These are phyloP conservation scores for Platycheirus albimanus DNA, from an alignment of 2,888 invertebrate genomes.

Conservation along the genomic window DNA sequence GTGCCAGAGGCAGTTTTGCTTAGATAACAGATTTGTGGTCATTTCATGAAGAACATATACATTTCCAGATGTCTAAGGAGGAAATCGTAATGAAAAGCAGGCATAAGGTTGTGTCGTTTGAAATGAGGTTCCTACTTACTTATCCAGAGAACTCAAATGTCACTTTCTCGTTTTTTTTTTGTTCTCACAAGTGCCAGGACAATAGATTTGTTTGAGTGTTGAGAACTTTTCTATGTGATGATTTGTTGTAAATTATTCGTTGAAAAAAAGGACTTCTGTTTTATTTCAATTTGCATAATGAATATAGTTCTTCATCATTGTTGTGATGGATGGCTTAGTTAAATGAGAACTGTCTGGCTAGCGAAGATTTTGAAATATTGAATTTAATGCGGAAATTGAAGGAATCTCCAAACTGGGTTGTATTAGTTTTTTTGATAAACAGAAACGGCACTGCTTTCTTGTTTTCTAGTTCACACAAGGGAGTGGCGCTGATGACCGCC, in stretches of 20 bases:
- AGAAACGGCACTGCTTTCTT: too few species aligned
- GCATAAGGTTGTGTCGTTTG: constrained; percentile 2
- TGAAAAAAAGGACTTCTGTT: too few species aligned
- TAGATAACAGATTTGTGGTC: constrained; percentile 43
- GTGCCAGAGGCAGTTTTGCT: constrained; percentile 31
- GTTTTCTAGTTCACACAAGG: too few species aligned
- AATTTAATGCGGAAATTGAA: too few species aligned
- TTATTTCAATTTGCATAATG: too few species aligned
- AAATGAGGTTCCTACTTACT: constrained; percentile 10
- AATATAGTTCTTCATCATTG: too few species aligned
- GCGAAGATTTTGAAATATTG: too few species aligned
- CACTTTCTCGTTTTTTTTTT: background rate
- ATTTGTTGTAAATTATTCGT: background rate
- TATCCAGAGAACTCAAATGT: background rate
- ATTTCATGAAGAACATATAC: constrained; percentile 11
- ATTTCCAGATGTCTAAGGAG: background rate
- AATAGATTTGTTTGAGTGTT: constrained; percentile 3
- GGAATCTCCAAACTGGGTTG: too few species aligned
- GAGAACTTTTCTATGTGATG: background rate
- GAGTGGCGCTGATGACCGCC: too few species aligned
- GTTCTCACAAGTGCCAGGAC: constrained; percentile 14
- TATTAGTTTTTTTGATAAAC: too few species aligned
- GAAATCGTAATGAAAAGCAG: constrained; percentile 13
- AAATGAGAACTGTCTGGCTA: too few species aligned
- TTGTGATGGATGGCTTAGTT: too few species aligned